Evolutionary conservation across 2,888 invertebrate genomes (phyloP), one percentile per base, ranked within the genome.

Genomic region (Chaetoderma sp.): DNA sequence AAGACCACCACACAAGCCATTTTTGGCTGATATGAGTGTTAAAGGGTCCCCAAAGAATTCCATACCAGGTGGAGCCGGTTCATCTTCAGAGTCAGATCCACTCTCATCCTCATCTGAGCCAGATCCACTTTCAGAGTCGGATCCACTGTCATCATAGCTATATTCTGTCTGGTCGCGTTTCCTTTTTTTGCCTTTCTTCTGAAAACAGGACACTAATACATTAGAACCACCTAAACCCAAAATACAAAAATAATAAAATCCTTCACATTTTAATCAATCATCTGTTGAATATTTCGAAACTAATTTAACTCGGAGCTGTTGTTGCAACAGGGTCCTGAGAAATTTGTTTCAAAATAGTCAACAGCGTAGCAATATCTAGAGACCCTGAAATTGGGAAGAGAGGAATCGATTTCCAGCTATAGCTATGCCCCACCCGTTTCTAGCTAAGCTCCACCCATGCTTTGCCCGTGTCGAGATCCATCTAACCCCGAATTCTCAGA

Each of bases 21-120:
- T n/a, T n/a, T n/a, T n/a, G n/a, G n/a, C n/a, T n/a, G n/a, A n/a
- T n/a, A n/a, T n/a, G n/a, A n/a, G n/a, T n/a, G n/a, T n/a, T n/a
- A n/a, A n/a, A n/a, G n/a, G n/a, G n/a, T n/a, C n/a, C n/a, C n/a
- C n/a, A n/a, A n/a, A n/a, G n/a, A n/a, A n/a, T n/a, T n/a, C 27
- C 57, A 32, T 58, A 71, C 83, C 84, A 49, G 83, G 83, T 25
- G 82, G 80, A 0, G 75, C 71, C 13, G 84, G 84, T 74, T 88
- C 88, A 78, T 88, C 78, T 83, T 90, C 88, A 73, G 90, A 86
- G 72, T 75, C 80, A 82, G 83, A 83, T 4, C 78, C 82, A 2
- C 83, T 78, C 1, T 76, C 77, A 52, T 81, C 82, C 13, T 78
- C 82, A n/a, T n/a, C n/a, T 83, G 83, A 82, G 3, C 78, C 81